Evolutionary conservation across 2,113 vertebrate species (phyloP), one percentile per base, ranked within the genome.

Genomic region (Laticauda laticaudata): DNA sequence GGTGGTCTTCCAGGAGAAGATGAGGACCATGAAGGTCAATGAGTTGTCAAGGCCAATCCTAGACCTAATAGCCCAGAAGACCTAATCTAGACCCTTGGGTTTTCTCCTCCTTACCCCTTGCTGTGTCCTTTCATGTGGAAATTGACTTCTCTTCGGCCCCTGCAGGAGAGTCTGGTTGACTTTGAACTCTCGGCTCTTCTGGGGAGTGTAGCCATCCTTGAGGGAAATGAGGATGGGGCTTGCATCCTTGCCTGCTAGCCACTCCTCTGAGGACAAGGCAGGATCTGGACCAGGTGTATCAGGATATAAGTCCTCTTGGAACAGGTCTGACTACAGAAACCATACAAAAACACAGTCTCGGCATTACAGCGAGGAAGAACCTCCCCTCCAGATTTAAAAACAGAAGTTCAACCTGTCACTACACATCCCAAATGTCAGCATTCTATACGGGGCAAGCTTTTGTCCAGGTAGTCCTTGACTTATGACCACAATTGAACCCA

Each of bases 281-380:
- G 98, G 97, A 81, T 99, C 98, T 0, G 98, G 98, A 4, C 98
- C 98, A 4, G 97, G 94, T 0, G 98, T 99, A 95, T 99, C 97
- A 0, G 98, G 98, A 94, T 98, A 99, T 90, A 99, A 97, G 87
- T 99, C 98, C 92, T 99, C 98, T 96, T 99, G 98, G 97, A 99
- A 99, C 94, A 99, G 97, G 95, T 99, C 98, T 21, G 98, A 99
- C 98, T 99, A 95, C 55, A 81, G 95, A 89, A 96, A 81, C 85
- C 39, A 53, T 5, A 39, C 14, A 34, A 57, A 57, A n/a, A 85
- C 26, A 59, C 11, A 43, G 43, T 45, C 11, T 54, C n/a, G n/a
- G 34, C 43, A 34, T 21, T 24, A 11, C 11, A 54, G 15, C 0
- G 4, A 48, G 23, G 23, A 53, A 89, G 3, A 34, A 15, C 3